Percentiles rank a stretch among this genome's conserved stretches.
Conservation (phyloP, 2,888 invertebrate species). For the Luperina nickerlii region DNA sequence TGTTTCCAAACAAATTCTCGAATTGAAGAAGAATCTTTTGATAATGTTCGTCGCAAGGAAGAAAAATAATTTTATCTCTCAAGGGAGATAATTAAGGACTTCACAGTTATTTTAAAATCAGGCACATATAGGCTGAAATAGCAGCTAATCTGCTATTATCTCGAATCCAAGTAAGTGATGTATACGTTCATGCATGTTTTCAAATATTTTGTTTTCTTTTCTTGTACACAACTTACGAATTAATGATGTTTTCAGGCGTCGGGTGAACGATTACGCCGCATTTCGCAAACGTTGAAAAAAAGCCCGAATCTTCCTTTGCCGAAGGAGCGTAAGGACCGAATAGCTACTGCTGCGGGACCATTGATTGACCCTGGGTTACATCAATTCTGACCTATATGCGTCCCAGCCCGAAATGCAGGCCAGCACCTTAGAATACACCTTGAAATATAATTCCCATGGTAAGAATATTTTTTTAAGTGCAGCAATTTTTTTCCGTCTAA, state of each 20-base stretch:
- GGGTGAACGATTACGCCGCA: not conserved
- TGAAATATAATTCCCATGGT: no score
- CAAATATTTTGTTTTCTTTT: constrained; percentile 1
- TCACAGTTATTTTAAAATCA: not conserved
- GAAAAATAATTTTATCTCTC: not conserved
- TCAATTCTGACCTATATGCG: not conserved
- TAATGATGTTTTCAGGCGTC: not conserved
- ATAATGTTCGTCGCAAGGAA: constrained; percentile 4
- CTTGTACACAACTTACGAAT: not conserved
- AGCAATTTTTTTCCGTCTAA: no score
- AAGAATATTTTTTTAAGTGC: no score
- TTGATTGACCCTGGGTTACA: no score
- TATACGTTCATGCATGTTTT: constrained; percentile 22
- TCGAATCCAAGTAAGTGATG: constrained; percentile 11
- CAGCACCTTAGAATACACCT: no score
- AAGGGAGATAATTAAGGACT: not conserved
- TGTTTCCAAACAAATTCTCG: not conserved
- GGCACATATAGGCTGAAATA: not conserved
- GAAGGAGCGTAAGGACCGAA: not conserved
- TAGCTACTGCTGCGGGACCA: no score
- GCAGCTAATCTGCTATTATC: not conserved
- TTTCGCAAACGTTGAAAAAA: not conserved
- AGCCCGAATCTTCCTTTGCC: not conserved
- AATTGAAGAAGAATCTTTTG: constrained; percentile 1
- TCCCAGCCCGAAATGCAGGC: not conserved